phyloP scores from a whole-genome alignment of 2,888 invertebrate species.

The Drosophila subquinaria region DNA sequence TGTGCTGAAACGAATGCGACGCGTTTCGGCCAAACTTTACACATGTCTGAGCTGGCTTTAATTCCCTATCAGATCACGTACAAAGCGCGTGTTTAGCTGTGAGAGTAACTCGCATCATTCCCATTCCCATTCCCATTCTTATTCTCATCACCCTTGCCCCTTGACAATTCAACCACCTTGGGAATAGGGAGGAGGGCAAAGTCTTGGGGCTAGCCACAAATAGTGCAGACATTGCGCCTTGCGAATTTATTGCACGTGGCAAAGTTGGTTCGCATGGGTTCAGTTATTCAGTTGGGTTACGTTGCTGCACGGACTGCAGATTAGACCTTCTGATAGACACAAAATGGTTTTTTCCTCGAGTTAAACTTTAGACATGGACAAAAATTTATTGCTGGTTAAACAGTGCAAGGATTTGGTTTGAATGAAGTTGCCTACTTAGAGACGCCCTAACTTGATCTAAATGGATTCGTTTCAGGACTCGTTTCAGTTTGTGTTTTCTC shows the following conservation, averaged over 20 bases:
- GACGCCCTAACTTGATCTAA: slow-evolving; percentile 55
- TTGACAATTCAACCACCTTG: slow-evolving; percentile 29
- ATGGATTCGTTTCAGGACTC: slow-evolving; percentile 35
- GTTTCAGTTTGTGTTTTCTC: slow-evolving; percentile 36
- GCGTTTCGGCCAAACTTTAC: slow-evolving; percentile 64
- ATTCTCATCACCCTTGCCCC: not conserved
- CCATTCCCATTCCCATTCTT: not conserved
- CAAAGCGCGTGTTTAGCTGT: slow-evolving; percentile 64
- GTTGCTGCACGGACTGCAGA: slow-evolving; percentile 70
- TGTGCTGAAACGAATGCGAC: slow-evolving; percentile 62
- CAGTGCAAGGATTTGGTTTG: slow-evolving; percentile 60
- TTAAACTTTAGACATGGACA: slow-evolving; percentile 74
- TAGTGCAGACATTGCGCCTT: slow-evolving; percentile 76
- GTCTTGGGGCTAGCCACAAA: slow-evolving; percentile 68
- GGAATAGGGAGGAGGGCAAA: slow-evolving; percentile 13
- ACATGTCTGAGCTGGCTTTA: slow-evolving; percentile 65
- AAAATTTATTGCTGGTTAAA: slow-evolving; percentile 72
- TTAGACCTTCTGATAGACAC: slow-evolving; percentile 76
- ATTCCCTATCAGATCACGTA: slow-evolving; percentile 79
- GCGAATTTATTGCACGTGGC: slow-evolving; percentile 78
- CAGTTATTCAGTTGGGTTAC: slow-evolving; percentile 55
- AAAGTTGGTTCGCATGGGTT: slow-evolving; percentile 65
- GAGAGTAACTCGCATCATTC: slow-evolving; percentile 26
- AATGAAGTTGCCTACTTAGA: slow-evolving; percentile 53
- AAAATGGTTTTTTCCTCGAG: slow-evolving; percentile 68